These are phyloP conservation scores for Drosophila anomelani DNA, from an alignment of 2,888 invertebrate species.

Conservation along the genomic window DNA sequence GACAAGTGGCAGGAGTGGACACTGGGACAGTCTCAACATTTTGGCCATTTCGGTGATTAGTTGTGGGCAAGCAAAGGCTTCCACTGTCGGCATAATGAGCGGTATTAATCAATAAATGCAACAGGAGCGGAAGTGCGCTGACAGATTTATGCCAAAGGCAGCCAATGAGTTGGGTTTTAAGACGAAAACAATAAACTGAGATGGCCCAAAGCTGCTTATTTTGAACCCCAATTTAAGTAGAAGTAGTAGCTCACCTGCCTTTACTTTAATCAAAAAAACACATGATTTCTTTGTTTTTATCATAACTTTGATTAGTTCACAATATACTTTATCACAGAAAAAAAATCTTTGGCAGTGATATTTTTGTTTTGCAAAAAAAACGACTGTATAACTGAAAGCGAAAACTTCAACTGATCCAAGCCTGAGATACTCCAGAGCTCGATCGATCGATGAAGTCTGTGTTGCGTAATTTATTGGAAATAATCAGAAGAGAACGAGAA, in stretches of 20 bases:
- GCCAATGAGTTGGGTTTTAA: background rate
- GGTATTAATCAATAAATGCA: conserved; percentile 36
- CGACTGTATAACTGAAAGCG: background rate
- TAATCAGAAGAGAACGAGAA: conserved; percentile 5
- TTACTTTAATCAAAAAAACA: background rate
- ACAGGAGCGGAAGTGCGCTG: conserved; percentile 4
- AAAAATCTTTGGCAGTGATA: background rate
- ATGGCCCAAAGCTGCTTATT: background rate
- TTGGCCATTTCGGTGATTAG: conserved; percentile 47
- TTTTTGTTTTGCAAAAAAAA: background rate
- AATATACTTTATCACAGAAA: background rate
- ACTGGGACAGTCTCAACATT: conserved; percentile 32
- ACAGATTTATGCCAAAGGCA: background rate
- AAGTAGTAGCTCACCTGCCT: background rate
- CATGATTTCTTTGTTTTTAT: background rate
- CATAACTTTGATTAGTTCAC: background rate
- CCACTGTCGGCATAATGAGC: conserved; percentile 24
- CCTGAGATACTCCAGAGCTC: background rate
- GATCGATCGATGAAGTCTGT: background rate
- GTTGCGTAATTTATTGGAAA: conserved; percentile 1
- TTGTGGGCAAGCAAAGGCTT: conserved; percentile 29
- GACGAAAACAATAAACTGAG: background rate
- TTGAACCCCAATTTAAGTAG: background rate
- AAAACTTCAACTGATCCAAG: conserved; percentile 11
- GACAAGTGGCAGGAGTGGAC: conserved; percentile 28